Percentiles rank a stretch among this genome's conserved stretches.
Conservation (phyloP, 1,140 invertebrate species). For the honey bee (Apis mellifera) region DNA sequence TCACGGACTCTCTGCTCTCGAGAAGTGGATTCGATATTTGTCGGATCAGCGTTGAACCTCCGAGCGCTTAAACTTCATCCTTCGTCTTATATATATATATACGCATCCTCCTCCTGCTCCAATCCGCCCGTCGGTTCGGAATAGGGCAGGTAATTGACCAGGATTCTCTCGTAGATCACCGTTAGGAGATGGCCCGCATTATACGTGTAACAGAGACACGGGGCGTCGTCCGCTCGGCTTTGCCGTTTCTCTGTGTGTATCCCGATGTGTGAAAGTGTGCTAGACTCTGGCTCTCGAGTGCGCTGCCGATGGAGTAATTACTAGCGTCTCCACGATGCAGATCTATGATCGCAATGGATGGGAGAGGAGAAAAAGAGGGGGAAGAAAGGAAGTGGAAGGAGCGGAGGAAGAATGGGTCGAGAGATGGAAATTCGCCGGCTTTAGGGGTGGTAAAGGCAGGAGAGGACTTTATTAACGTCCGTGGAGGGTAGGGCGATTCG, state of each 20-base stretch:
- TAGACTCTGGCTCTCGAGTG: slow-evolving; percentile 69
- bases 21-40: slow-evolving; percentile 10
- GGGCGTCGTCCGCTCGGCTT: slow-evolving; percentile 34
- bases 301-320: slow-evolving; percentile 74
- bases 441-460: slow-evolving; percentile 35
- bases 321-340: slow-evolving; percentile 68
- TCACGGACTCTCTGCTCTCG: not conserved
- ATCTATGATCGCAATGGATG: slow-evolving; percentile 74
- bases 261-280: slow-evolving; percentile 49
- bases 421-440: slow-evolving; percentile 65
- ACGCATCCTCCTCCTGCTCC: slow-evolving; percentile 2
- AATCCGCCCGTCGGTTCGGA: slow-evolving; percentile 28
- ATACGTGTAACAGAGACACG: slow-evolving; percentile 39
- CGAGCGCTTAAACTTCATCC: slow-evolving; percentile 10
- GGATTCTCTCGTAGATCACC: slow-evolving; percentile 68
- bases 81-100: slow-evolving; percentile 16
- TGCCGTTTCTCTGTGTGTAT: slow-evolving; percentile 35
- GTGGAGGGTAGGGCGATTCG: slow-evolving; percentile 23
- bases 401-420: not conserved
- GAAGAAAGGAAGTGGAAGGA: not conserved
- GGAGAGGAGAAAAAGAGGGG: not conserved
- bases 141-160: slow-evolving; percentile 67
- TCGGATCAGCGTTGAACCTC: slow-evolving; percentile 14
- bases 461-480: slow-evolving; percentile 73
- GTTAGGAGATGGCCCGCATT: slow-evolving; percentile 67